These are phyloP conservation scores for Pterobdella sp. DNA, from an alignment of 2,888 invertebrate genomes.

Conservation along the genomic window DNA sequence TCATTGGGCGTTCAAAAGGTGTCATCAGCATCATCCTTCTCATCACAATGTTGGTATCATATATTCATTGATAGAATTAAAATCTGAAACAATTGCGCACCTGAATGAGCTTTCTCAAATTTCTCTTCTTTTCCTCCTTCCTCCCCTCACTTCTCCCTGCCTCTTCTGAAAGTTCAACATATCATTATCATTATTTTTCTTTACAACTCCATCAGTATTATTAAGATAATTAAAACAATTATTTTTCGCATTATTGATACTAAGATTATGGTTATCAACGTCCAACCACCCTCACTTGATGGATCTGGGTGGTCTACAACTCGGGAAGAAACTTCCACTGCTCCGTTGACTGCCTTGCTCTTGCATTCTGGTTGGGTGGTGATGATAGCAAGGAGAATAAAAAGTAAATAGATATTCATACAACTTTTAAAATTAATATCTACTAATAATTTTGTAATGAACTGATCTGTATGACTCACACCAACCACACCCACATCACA, in stretches of 20 bases:
- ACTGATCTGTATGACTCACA: too few species aligned
- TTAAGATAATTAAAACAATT: background rate
- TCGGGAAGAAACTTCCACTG: too few species aligned
- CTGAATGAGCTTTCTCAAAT: background rate
- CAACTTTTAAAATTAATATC: too few species aligned
- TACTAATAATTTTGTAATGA: too few species aligned
- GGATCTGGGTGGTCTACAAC: too few species aligned
- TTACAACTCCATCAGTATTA: background rate
- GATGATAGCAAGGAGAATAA: too few species aligned
- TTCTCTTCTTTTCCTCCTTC: slow-evolving; percentile 3
- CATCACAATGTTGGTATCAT: background rate
- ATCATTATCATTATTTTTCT: background rate
- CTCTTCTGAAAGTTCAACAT: background rate
- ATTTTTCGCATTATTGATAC: background rate
- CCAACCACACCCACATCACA: background rate
- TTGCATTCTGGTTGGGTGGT: too few species aligned
- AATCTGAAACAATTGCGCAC: background rate
- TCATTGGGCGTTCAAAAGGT: too few species aligned
- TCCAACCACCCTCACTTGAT: background rate
- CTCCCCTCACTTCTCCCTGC: background rate
- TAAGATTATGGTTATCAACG: background rate
- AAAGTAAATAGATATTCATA: too few species aligned
- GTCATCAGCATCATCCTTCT: background rate
- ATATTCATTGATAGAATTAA: background rate
- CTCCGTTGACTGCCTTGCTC: too few species aligned